Base-by-base conservation (phyloP, 2,797 vertebrate species). In the Simalia tracyae region DNA sequence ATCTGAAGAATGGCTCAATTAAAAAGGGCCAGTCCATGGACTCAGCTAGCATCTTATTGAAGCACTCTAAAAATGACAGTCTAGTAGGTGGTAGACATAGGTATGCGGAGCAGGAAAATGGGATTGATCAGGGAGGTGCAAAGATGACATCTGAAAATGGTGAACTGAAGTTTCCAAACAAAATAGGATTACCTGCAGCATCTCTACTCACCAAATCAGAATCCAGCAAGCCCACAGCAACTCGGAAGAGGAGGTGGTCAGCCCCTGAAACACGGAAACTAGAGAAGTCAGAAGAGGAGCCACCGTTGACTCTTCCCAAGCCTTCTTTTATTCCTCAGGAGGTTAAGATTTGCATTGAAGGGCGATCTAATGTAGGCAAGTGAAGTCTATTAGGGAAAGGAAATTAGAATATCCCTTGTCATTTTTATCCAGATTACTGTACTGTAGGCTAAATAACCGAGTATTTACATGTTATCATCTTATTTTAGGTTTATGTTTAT, bases 291-390 rank as follows among this genome's bases (percentile, higher is more conserved):
- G 99, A 99, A 95, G 98, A 99, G 94, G 99, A 99, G 97, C 98
- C 98, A 28, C 99, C 99, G 89, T 97, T 98, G 98, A 98, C 98
- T 98, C 98, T 99, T 96, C 99, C 99, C 93, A 99, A 99, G 97
- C 98, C 98, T 97, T 99, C 99, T 95, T 99, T 99, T 97, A 98
- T 99, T 98, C 98, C 99, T 98, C 98, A 99, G 96, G 98, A 99
- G 98, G 98, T 99, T 97, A 99, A 99, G 98, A 98, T 99, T 98
- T 99, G 98, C 98, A 99, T 99, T 88, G 99, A 99, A 98, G 99
- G 99, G 97, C 98, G 98, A 97, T 99, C 99, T 92, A 99, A 98
- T 91, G 98, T 99, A 97, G 99, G 99, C 98, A 99, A 99, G 98
- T 99, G 98, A 99, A 97, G 96, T 97, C 95, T 89, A 90, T 92